Percentiles rank a stretch among this genome's conserved stretches.
Evolutionary conservation across 92 coral and sea anemone species (phyloP).

Genomic region (Actinernus sp.): DNA sequence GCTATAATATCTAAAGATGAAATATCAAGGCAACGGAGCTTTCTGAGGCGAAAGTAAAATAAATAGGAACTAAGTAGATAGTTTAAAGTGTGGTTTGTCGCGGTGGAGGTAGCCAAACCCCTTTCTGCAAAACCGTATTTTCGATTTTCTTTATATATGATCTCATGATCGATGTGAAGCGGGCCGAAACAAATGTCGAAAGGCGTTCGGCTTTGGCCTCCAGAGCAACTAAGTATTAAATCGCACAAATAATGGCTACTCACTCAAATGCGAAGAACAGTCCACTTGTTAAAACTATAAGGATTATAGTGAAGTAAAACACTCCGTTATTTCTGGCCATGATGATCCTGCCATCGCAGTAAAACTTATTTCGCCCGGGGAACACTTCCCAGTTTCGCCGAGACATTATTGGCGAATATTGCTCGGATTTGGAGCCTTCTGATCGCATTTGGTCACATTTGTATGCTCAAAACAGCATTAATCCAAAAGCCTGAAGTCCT

Average conservation of each 20-base stretch:
- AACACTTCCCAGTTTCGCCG: slow-evolving; percentile 96
- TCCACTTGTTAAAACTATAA: slow-evolving; percentile 87
- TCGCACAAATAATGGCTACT: slow-evolving; percentile 41
- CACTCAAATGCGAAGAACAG: slow-evolving; percentile 98
- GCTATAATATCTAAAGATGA: no score
- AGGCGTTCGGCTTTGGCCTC: no score
- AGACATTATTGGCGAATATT: slow-evolving; percentile 91
- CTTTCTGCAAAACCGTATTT: no score
- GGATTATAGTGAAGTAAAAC: slow-evolving; percentile 91
- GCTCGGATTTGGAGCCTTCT: slow-evolving; percentile 46
- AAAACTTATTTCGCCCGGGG: slow-evolving; percentile 96
- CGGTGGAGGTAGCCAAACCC: no score
- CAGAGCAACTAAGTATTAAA: neutral
- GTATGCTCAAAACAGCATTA: neutral
- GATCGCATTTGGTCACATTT: slow-evolving; percentile 15
- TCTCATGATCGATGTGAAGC: no score
- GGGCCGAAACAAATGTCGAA: no score
- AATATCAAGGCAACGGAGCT: no score
- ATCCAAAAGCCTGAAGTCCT: slow-evolving; percentile 9
- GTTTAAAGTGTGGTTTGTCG: no score
- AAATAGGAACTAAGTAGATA: no score
- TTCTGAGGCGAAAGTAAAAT: no score
- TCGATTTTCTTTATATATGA: no score
- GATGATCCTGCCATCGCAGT: slow-evolving; percentile 91
- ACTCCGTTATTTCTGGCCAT: slow-evolving; percentile 98